Conservation (phyloP, 2,113 vertebrate genomes). For the Chaetura pelagica region DNA sequence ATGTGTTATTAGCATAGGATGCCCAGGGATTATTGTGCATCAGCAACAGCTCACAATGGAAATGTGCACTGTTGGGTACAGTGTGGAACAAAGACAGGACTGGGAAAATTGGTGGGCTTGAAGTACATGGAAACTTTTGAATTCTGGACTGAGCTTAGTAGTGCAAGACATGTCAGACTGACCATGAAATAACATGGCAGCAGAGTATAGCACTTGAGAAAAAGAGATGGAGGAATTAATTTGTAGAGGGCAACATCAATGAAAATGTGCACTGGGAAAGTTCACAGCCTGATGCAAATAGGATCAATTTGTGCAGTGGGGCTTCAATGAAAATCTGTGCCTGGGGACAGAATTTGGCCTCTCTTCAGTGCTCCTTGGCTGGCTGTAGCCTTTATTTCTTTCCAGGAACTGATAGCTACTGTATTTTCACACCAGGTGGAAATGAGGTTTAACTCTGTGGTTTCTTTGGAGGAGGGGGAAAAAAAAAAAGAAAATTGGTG, state of each 20-base stretch:
- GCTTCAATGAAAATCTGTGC: conserved; percentile 2
- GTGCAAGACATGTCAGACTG: neutral
- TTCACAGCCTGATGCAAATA: conserved; percentile 21
- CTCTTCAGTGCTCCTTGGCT: neutral
- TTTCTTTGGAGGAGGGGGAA: neutral
- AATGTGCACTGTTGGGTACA: neutral
- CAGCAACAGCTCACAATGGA: neutral
- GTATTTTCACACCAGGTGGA: conserved; percentile 42
- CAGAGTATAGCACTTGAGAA: neutral
- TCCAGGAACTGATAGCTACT: neutral
- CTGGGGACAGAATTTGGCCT: conserved; percentile 20
- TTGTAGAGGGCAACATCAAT: neutral
- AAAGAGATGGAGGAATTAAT: neutral
- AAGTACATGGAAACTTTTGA: neutral
- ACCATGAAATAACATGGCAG: neutral
- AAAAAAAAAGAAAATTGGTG: neutral
- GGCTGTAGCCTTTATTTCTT: conserved; percentile 16
- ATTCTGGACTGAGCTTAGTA: neutral
- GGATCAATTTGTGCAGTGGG: neutral
- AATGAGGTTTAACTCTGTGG: neutral
- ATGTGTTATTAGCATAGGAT: neutral
- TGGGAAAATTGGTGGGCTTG: neutral
- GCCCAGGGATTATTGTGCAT: neutral
- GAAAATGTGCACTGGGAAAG: neutral
- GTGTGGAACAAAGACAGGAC: neutral